A percentile compares a stretch with the other conserved stretches of the same genome.
These are phyloP conservation scores for Pseudopipra pipra DNA, from an alignment of 2,113 vertebrate genomes.

Conservation along the genomic window DNA sequence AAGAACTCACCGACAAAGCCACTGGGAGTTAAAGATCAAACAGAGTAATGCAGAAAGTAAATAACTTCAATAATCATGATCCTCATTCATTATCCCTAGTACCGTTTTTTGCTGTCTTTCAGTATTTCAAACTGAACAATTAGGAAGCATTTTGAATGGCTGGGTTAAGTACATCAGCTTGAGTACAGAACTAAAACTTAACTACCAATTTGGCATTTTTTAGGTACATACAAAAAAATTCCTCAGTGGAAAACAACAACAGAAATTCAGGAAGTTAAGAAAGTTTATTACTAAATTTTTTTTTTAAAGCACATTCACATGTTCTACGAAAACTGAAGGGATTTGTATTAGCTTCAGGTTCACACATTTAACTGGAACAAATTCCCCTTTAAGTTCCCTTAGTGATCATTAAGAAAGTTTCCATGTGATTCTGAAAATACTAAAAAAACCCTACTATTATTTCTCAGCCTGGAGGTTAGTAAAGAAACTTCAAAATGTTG, in stretches of 20 bases:
- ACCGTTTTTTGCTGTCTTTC: background rate
- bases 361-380: background rate
- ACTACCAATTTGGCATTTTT: background rate
- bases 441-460: background rate
- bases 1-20: background rate
- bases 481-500: background rate
- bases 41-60: background rate
- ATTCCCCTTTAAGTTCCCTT: background rate
- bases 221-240: background rate
- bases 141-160: background rate
- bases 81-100: background rate
- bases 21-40: slow-evolving; percentile 4
- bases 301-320: background rate
- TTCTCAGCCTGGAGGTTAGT: background rate
- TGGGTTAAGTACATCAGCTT: background rate
- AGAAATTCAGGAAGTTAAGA: background rate
- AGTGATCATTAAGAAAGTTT: background rate
- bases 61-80: background rate
- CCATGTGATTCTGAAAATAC: background rate
- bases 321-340: background rate
- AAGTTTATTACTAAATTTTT: background rate
- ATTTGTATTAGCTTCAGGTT: background rate
- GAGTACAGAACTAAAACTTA: background rate
- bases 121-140: background rate
- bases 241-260: background rate